Evolutionary conservation across 2,888 invertebrate species (phyloP).

Genomic region (Dorcus hopei): DNA sequence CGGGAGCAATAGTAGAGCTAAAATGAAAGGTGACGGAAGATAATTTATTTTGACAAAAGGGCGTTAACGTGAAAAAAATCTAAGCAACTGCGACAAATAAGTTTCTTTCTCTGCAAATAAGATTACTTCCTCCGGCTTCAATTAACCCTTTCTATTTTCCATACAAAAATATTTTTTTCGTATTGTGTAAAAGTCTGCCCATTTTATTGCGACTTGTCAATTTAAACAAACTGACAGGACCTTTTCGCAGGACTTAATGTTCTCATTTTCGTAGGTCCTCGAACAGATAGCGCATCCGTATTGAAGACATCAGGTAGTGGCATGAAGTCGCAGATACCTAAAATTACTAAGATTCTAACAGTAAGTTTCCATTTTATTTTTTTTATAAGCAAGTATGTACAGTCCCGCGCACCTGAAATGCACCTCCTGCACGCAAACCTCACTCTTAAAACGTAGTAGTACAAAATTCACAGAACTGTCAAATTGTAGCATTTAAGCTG

Average conservation of each 20-base stretch:
- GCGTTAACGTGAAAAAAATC: no score
- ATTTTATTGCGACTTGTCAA: background rate
- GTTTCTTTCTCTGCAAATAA: no score
- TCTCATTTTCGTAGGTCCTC: constrained; percentile 2
- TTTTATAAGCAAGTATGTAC: no score
- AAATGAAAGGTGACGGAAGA: no score
- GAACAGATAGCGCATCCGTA: constrained; percentile 2
- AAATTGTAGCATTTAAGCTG: no score
- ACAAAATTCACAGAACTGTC: no score
- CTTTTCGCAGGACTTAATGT: background rate
- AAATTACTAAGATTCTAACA: constrained; percentile 11
- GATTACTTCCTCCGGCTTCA: background rate
- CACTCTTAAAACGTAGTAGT: no score
- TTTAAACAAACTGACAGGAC: background rate
- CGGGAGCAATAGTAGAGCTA: no score
- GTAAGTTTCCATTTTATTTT: constrained; percentile 2
- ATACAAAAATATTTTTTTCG: background rate
- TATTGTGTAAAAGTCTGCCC: background rate
- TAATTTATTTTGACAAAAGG: no score
- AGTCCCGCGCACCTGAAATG: no score
- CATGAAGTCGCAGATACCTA: constrained; percentile 17
- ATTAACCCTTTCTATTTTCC: background rate
- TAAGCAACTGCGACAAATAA: no score
- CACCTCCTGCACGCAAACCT: no score
- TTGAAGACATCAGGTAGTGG: background rate